Conservation (phyloP, 2,113 vertebrate species). For the Aspidoscelis tigris region DNA sequence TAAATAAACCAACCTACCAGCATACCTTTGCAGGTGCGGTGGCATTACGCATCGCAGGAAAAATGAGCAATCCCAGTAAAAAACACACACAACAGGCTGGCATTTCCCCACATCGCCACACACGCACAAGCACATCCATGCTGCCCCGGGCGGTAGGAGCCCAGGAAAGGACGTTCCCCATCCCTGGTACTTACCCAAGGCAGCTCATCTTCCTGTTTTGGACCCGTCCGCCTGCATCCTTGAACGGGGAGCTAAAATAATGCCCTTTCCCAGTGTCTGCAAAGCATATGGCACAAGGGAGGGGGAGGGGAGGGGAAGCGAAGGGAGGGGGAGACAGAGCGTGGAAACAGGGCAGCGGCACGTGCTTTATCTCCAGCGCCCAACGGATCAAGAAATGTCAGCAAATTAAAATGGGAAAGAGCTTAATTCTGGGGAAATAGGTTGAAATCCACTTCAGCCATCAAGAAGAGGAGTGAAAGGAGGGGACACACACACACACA, state of each 20-base stretch:
- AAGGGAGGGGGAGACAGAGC: background rate
- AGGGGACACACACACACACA: no score
- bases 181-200: constrained; percentile 79
- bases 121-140: background rate
- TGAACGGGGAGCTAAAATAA: constrained; percentile 42
- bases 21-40: constrained; percentile 18
- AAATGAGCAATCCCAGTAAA: background rate
- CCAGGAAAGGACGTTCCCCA: constrained; percentile 17
- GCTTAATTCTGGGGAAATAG: constrained; percentile 71
- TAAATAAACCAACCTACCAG: background rate
- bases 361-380: constrained; percentile 66
- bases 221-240: constrained; percentile 60
- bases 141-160: background rate
- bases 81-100: no score
- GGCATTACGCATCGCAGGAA: fast-evolving
- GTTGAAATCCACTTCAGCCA: constrained; percentile 60
- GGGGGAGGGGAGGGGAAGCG: constrained; percentile 14
- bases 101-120: background rate
- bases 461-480: background rate
- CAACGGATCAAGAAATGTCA: constrained; percentile 71
- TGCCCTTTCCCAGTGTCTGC: constrained; percentile 32
- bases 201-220: constrained; percentile 83
- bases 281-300: constrained; percentile 53
- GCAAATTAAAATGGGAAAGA: constrained; percentile 61
- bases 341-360: constrained; percentile 27